Evolutionary conservation across 30 jellyfish, hydroid and myxozoan species (phyloP).

Genomic region (Chrysaora quinquecirrha): DNA sequence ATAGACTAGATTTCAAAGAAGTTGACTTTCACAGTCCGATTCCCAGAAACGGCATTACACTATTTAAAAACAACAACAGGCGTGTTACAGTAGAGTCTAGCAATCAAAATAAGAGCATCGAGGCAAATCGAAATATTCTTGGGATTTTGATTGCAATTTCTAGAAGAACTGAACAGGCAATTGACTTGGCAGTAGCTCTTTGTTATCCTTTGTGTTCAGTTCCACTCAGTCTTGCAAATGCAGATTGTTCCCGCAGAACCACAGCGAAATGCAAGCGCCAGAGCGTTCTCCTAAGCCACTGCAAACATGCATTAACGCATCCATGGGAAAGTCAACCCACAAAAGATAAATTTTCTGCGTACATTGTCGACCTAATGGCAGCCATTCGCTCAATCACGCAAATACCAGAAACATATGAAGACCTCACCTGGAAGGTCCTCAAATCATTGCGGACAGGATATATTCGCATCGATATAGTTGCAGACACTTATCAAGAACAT

Average conservation of each 20-base stretch:
- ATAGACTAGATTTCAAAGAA: background rate
- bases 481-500: slow-evolving; percentile 37
- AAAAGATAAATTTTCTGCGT: slow-evolving; percentile 17
- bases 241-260: slow-evolving; percentile 20
- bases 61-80: background rate
- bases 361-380: slow-evolving; percentile 35
- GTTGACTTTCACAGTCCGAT: background rate
- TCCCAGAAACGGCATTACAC: background rate
- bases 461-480: slow-evolving; percentile 37
- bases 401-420: slow-evolving; percentile 47
- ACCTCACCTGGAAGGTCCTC: slow-evolving; percentile 23
- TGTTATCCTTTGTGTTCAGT: slow-evolving; percentile 25
- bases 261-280: slow-evolving; percentile 18
- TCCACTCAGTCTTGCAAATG: slow-evolving; percentile 18
- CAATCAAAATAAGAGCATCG: background rate
- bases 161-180: background rate
- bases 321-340: slow-evolving; percentile 10
- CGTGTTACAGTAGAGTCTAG: background rate
- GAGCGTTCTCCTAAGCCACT: slow-evolving; percentile 1
- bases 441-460: slow-evolving; percentile 37
- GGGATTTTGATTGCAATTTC: slow-evolving; percentile 19
- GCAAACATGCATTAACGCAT: background rate
- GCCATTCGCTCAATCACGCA: slow-evolving; percentile 40
- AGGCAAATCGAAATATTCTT: slow-evolving; percentile 12
- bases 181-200: background rate